These are phyloP conservation scores for Lota lota DNA, from an alignment of 2,113 vertebrate genomes.

Conservation along the genomic window DNA sequence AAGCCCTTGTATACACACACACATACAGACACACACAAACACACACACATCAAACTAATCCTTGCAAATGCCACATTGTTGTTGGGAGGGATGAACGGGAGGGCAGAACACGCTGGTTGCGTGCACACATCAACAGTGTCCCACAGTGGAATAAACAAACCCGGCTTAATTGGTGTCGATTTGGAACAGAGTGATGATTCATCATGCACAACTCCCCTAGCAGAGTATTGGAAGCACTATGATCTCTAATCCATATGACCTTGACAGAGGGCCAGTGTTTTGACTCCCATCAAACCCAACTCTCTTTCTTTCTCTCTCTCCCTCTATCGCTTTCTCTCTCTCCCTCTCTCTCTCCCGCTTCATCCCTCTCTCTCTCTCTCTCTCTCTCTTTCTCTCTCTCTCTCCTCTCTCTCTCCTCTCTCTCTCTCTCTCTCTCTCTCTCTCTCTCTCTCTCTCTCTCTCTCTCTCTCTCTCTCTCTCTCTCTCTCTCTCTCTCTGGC, in stretches of 20 bases:
- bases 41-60: conserved; percentile 45
- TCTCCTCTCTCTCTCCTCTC: no score
- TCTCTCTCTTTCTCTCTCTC: no score
- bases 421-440: no score
- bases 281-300: conserved; percentile 29
- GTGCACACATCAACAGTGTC: conserved; percentile 52
- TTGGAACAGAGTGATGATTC: conserved; percentile 69
- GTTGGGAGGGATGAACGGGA: conserved; percentile 41
- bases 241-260: conserved; percentile 74
- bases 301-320: no score
- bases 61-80: conserved; percentile 56
- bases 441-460: no score
- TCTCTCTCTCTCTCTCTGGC: conserved; percentile 30
- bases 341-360: conserved; percentile 26
- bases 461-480: conserved; percentile 9
- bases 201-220: conserved; percentile 67
- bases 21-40: conserved; percentile 28
- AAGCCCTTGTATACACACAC: background rate
- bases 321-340: conserved; percentile 9
- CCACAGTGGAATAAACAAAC: conserved; percentile 67
- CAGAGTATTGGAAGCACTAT: conserved; percentile 71
- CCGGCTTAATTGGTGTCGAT: conserved; percentile 72
- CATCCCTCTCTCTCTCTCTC: no score
- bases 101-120: conserved; percentile 43
- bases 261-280: conserved; percentile 58